Percentiles rank a stretch among this genome's conserved stretches.
phyloP scores from a whole-genome alignment of 2,113 vertebrate genomes.

The Talpa occidentalis region DNA sequence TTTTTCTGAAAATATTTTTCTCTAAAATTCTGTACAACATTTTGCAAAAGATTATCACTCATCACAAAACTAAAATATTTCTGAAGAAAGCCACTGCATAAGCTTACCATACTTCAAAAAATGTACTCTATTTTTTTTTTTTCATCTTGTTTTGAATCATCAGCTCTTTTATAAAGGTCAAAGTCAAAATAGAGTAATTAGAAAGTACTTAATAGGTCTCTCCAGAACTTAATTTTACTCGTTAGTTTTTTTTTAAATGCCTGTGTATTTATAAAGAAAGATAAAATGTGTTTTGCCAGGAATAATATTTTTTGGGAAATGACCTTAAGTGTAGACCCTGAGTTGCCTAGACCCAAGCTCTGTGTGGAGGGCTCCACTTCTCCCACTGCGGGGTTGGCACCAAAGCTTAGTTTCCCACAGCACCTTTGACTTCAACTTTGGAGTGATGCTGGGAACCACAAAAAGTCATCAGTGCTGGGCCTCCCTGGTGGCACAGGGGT shows the following conservation, averaged over 20 bases:
- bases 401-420: background rate
- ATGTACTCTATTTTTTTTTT: background rate
- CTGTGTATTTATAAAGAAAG: constrained; percentile 10
- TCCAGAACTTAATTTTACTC: background rate
- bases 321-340: background rate
- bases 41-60: background rate
- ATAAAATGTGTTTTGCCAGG: background rate
- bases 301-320: background rate
- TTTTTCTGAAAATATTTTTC: background rate
- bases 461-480: background rate
- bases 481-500: no score
- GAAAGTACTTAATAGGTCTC: background rate
- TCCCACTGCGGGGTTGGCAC: background rate
- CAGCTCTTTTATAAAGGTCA: constrained; percentile 57
- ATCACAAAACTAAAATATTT: background rate
- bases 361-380: background rate
- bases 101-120: background rate
- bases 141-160: constrained; percentile 35
- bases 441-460: background rate
- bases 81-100: constrained; percentile 24
- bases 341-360: background rate
- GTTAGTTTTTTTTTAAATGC: constrained; percentile 15
- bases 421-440: background rate
- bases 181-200: constrained; percentile 47
- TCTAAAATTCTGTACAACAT: background rate